Base-by-base conservation (phyloP, 2,888 invertebrate species). In the Pseudococcus viburni region DNA sequence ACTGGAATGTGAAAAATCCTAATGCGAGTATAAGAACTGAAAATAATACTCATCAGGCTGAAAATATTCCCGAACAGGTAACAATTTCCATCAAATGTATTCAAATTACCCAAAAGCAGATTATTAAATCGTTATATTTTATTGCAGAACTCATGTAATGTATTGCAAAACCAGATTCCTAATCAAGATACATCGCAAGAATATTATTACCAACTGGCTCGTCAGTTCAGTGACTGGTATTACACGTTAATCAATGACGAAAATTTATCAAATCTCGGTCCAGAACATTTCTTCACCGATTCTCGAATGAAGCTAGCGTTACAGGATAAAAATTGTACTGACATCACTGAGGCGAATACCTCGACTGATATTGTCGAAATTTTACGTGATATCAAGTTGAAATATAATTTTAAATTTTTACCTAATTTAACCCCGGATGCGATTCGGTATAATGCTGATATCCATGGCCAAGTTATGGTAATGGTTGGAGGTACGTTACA, bases 401-500 rank as follows among this genome's bases (percentile, higher is more conserved):
- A 92, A 77, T 92, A 93, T 90, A 91, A 92, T 77, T 91, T 94
- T 73, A 92, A 91, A 90, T 94, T 95, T 90, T 94, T 94, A 91
- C 94, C 94, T 0, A 95, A 94, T 91, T 90, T 94, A 46, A 91
- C 92, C 0, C 91, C 91, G 88, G 93, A 93, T 17, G 95, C 95
- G 6, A 92, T 94, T 0, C 92, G 93, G 90, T 94, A 94, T 5
- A 92, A 93, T 89, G 92, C 93, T 89, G 93, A 94, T 91, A 92
- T 93, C 0, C 94, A 95, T 91, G 95, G 95, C 0, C 91, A 94
- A 80, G 93, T 94, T 0, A 90, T 94, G 84, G 93, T 95, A 11
- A 90, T 94, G 84, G 93, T 92, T 0, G 94, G 94, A 91, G 95
- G 95, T 22, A 94, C 94, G 0, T 90, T 95, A 51, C 95, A 95